Percentiles rank a stretch among this genome's conserved stretches.
Conservation (phyloP, 2,888 invertebrate genomes). For the Tromatobia lineatoria region DNA sequence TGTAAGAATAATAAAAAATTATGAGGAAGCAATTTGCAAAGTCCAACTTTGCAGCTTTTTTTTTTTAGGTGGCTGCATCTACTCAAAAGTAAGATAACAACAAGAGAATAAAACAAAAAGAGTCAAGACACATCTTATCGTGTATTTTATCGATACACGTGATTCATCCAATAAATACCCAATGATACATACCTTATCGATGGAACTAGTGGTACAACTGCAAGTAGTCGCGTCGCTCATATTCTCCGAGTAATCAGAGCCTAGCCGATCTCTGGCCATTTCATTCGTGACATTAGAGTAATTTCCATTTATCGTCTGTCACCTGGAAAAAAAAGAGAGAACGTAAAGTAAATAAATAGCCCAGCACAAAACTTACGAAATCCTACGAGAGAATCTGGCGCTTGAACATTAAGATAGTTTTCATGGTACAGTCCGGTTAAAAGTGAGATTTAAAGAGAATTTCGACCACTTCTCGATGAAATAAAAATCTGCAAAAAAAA, state of each 20-base stretch:
- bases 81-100: constrained; percentile 1
- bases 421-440: too few species aligned
- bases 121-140: not conserved
- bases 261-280: constrained; percentile 82
- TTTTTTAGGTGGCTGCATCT: too few species aligned
- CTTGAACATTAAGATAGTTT: not conserved
- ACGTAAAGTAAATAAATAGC: not conserved
- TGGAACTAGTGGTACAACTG: constrained; percentile 80
- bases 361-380: constrained; percentile 20
- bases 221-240: constrained; percentile 83
- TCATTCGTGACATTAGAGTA: constrained; percentile 76
- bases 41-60: too few species aligned
- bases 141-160: not conserved
- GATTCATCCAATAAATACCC: constrained; percentile 5
- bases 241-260: constrained; percentile 82
- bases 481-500: too few species aligned
- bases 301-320: constrained; percentile 33
- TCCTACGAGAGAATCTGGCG: constrained; percentile 13
- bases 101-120: not conserved
- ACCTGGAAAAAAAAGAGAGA: constrained; percentile 33
- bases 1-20: too few species aligned
- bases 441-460: too few species aligned
- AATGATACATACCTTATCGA: constrained; percentile 78
- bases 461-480: too few species aligned
- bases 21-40: too few species aligned